Evolutionary conservation across 2,888 invertebrate genomes (phyloP).

Genomic region (Conomelus anceps): DNA sequence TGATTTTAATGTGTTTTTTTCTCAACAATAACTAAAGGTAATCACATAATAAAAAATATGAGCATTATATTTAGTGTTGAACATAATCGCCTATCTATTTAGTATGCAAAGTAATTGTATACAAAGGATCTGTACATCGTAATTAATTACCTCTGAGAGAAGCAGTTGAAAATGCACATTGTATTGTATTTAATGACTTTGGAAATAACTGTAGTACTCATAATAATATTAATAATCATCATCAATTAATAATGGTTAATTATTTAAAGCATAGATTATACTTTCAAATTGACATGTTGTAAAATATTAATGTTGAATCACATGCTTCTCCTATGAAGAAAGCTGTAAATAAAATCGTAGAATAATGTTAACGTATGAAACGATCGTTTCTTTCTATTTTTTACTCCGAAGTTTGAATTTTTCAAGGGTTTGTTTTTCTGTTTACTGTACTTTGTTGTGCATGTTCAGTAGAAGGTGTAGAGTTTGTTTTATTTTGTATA

Average conservation of each 20-base stretch:
- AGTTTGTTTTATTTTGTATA: background rate
- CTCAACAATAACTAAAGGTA: background rate
- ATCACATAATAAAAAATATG: background rate
- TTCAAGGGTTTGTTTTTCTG: background rate
- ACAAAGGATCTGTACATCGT: background rate
- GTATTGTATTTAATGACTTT: background rate
- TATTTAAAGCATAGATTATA: background rate
- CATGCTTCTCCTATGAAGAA: background rate
- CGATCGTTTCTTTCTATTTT: background rate
- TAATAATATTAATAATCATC: background rate
- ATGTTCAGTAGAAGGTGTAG: background rate
- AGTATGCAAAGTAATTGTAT: background rate
- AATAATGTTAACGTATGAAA: background rate
- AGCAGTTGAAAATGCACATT: background rate
- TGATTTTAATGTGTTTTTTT: background rate
- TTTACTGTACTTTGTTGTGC: background rate
- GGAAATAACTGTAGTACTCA: background rate
- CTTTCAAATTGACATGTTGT: background rate
- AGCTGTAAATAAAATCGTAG: background rate
- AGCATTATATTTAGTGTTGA: background rate
- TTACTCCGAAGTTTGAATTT: background rate
- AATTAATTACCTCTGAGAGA: background rate
- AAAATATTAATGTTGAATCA: background rate
- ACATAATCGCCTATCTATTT: background rate
- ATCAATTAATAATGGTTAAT: background rate